phyloP scores from a whole-genome alignment of 1,140 invertebrate genomes.

The Eumaeus atala region DNA sequence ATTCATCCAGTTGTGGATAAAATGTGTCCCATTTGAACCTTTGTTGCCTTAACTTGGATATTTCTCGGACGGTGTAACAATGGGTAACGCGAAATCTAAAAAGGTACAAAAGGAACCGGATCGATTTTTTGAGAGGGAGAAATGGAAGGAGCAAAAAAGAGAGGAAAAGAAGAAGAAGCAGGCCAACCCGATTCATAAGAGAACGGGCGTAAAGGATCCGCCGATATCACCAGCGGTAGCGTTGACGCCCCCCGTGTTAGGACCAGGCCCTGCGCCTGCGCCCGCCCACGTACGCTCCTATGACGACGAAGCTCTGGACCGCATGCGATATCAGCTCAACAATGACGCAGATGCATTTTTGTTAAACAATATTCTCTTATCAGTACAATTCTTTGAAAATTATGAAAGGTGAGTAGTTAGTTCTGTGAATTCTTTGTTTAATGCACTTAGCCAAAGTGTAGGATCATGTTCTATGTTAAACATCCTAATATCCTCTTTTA shows the following conservation, averaged over 20 bases:
- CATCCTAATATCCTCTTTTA: too few relatives aligned
- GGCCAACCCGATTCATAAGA: conserved; percentile 37
- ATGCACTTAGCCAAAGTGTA: too few relatives aligned
- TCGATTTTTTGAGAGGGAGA: conserved; percentile 59
- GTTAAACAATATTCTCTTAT: conserved; percentile 84
- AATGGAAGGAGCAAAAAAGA: conserved; percentile 52
- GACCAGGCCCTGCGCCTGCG: conserved; percentile 23
- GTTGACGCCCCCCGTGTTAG: conserved; percentile 20
- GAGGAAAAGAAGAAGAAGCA: conserved; percentile 52
- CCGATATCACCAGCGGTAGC: conserved; percentile 28
- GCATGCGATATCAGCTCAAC: conserved; percentile 76
- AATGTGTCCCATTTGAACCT: conserved; percentile 1
- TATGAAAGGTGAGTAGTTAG: conserved; percentile 77
- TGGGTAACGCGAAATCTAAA: conserved; percentile 69
- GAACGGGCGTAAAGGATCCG: conserved; percentile 34
- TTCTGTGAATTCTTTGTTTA: neutral
- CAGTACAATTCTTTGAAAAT: conserved; percentile 85
- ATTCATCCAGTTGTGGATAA: neutral
- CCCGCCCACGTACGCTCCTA: conserved; percentile 51
- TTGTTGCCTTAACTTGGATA: neutral
- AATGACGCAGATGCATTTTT: conserved; percentile 80
- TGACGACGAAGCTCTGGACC: conserved; percentile 64
- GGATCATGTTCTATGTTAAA: too few relatives aligned
- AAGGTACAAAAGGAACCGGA: conserved; percentile 56
- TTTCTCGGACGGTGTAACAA: conserved; percentile 23